A percentile compares a stretch with the other conserved stretches of the same genome.
phyloP scores from a whole-genome alignment of 2,888 invertebrate genomes.

The Holacanthella duospinosa region DNA sequence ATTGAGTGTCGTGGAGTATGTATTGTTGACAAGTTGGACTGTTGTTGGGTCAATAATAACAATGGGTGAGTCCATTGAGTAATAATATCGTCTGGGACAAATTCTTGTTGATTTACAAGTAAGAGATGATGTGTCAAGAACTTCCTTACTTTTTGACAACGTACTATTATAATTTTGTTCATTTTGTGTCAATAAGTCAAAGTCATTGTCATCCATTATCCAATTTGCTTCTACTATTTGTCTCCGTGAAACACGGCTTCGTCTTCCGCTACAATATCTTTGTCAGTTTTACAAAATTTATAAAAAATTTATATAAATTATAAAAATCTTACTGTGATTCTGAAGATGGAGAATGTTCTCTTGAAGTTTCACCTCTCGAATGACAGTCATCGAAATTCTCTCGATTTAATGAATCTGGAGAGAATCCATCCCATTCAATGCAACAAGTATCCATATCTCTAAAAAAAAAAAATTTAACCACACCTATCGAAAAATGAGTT shows the following conservation, averaged over 20 bases:
- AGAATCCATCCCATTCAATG: constrained; percentile 34
- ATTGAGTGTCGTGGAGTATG: neutral
- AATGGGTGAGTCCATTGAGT: neutral
- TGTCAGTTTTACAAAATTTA: neutral
- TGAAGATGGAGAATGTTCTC: neutral
- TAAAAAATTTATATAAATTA: too few species aligned
- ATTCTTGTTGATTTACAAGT: neutral
- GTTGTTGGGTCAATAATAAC: neutral
- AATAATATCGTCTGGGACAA: neutral
- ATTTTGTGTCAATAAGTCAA: neutral
- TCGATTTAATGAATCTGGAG: neutral
- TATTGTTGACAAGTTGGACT: too few species aligned
- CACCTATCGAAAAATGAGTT: too few species aligned
- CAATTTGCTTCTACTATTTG: constrained; percentile 31
- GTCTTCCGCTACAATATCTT: constrained; percentile 23
- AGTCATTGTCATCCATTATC: constrained; percentile 7
- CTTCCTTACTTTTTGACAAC: neutral
- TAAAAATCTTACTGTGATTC: neutral
- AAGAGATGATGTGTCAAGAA: too few species aligned
- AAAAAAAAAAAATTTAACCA: neutral
- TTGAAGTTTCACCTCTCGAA: neutral
- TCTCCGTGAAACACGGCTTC: constrained; percentile 36
- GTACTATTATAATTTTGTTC: neutral
- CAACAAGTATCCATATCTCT: constrained; percentile 35
- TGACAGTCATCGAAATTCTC: constrained; percentile 3